Conservation (phyloP, 2,888 invertebrate genomes). For the Leptinotarsa rubiginosa region DNA sequence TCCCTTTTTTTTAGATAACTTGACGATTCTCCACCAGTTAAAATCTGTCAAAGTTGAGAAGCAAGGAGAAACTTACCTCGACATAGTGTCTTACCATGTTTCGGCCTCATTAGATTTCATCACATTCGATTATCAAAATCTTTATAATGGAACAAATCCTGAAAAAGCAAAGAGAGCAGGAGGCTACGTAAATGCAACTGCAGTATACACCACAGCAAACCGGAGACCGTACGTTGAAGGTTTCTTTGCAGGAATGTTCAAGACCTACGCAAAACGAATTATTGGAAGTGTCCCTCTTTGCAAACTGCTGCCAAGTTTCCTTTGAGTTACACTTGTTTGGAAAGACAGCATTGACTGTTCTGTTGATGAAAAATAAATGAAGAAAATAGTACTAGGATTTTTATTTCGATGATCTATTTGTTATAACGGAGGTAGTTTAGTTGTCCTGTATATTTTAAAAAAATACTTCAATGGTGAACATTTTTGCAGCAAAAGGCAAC, state of each 20-base stretch:
- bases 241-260: background rate
- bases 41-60: background rate
- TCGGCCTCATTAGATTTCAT: background rate
- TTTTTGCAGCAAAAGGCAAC: too few species aligned
- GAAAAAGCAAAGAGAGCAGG: conserved; percentile 1
- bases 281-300: background rate
- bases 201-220: background rate
- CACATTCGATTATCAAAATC: conserved; percentile 10
- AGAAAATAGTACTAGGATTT: too few species aligned
- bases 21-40: conserved; percentile 1
- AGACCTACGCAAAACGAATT: background rate
- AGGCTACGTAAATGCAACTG: background rate
- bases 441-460: too few species aligned
- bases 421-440: too few species aligned
- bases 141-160: conserved; percentile 3
- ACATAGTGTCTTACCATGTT: conserved; percentile 1
- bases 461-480: too few species aligned
- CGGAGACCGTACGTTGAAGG: background rate
- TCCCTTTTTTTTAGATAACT: background rate
- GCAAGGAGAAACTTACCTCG: background rate
- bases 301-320: background rate
- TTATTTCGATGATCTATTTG: too few species aligned
- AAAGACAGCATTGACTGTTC: too few species aligned
- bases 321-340: too few species aligned
- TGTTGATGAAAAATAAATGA: too few species aligned